Base-by-base conservation (phyloP, 37 sponge, comb jelly and placozoan species). In the Chondrosia reniformis region DNA sequence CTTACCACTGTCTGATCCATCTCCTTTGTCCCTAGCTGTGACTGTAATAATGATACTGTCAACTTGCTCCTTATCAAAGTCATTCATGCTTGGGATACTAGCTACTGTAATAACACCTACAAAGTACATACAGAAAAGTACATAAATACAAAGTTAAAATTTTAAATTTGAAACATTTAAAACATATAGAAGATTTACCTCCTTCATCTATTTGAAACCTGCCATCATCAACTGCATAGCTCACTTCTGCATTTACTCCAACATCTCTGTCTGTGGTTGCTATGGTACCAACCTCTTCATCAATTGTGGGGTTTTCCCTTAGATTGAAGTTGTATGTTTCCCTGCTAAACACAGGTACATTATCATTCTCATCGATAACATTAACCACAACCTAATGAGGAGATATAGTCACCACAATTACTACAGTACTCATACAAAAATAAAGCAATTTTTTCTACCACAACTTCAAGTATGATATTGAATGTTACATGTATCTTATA, bases 351-450 rank as follows among this genome's bases (percentile, higher is more conserved):
- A 78, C 55, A 2, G 95, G 95, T 10, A 49, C 42, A 40, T 94
- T 87, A 76, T 93, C 94, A 74, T 93, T 93, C 45, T 39, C 66
- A 45, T 93, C 89, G 5, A 38, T 56, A 37, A 94, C 58, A 19
- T 17, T 45, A 38, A 94, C 52, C 10, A 52, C 74, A 12, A 92
- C 61, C n/a, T 69, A 27, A n/a, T n/a, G n/a, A n/a, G n/a, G n/a
- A n/a, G n/a, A n/a, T n/a, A n/a, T n/a, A n/a, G n/a, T n/a, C n/a
- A n/a, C n/a, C n/a, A n/a, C n/a, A n/a, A n/a, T n/a, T n/a, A n/a
- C n/a, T n/a, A n/a, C n/a, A n/a, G n/a, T n/a, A n/a, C n/a, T n/a
- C n/a, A n/a, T n/a, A n/a, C n/a, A n/a, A n/a, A n/a, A n/a, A n/a
- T n/a, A n/a, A n/a, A n/a, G n/a, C n/a, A n/a, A n/a, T n/a, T n/a